Conservation (phyloP, 53 echinoderm and acorn worm genomes). For the Pentamera pediparva region DNA sequence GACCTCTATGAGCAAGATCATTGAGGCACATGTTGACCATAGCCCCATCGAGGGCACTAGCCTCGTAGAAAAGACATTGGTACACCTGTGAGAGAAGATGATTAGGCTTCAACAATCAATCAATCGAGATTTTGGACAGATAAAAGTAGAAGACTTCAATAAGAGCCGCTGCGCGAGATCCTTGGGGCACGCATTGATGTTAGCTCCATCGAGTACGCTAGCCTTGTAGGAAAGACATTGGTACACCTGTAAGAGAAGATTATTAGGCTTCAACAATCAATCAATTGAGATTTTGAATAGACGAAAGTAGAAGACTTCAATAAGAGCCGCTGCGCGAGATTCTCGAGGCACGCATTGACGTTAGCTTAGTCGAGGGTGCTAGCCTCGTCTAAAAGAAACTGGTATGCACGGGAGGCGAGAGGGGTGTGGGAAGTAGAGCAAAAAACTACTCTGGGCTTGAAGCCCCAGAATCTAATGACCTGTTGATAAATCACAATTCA, state of each 20-base stretch:
- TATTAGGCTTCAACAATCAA: not conserved
- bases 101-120: not conserved
- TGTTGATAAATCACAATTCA: too few species aligned
- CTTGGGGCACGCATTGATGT: constrained; percentile 54
- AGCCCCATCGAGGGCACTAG: constrained; percentile 74
- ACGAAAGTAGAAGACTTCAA: too few species aligned
- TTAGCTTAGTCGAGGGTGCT: constrained; percentile 76
- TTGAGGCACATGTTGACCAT: constrained; percentile 60
- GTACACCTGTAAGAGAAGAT: constrained; percentile 48
- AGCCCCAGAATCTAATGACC: too few species aligned
- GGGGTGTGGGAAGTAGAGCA: too few species aligned
- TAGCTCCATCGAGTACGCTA: constrained; percentile 74
- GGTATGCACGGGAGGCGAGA: constrained; percentile 47
- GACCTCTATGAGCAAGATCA: constrained; percentile 54
- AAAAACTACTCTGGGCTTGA: too few species aligned
- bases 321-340: constrained; percentile 62
- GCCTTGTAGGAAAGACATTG: constrained; percentile 73
- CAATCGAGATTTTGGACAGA: too few species aligned
- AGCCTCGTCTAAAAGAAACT: constrained; percentile 71
- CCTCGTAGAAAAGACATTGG: constrained; percentile 73
- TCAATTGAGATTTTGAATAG: too few species aligned
- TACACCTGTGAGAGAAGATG: constrained; percentile 50
- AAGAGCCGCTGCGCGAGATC: constrained; percentile 63
- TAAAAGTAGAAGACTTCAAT: too few species aligned
- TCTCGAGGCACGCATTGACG: constrained; percentile 52